Percentiles rank a stretch among this genome's conserved stretches.
phyloP scores from a whole-genome alignment of 2,797 vertebrate species.

The Crossoptilon crossoptilon region DNA sequence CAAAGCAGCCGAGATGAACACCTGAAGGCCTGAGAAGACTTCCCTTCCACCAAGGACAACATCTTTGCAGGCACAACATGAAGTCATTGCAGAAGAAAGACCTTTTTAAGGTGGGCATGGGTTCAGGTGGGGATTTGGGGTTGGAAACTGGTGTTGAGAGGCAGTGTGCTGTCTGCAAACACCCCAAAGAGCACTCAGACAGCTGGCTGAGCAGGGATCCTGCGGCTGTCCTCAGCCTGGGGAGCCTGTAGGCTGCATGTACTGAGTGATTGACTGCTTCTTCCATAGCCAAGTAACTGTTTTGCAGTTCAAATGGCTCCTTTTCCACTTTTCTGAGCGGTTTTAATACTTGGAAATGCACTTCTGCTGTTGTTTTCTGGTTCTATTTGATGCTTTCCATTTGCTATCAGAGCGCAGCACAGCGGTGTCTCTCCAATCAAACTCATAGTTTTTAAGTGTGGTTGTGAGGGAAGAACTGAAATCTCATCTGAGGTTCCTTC shows the following conservation, averaged over 20 bases:
- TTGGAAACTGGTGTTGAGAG: background rate
- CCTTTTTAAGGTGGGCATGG: background rate
- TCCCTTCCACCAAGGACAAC: background rate
- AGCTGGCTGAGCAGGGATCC: too few species aligned
- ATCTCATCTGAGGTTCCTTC: background rate
- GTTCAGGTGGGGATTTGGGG: accelerated
- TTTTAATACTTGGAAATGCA: background rate
- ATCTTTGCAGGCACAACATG: background rate
- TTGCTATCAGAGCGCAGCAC: background rate
- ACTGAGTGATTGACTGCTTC: background rate
- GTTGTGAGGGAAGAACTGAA: conserved; percentile 11
- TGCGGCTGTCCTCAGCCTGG: background rate
- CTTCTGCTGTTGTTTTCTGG: conserved; percentile 34
- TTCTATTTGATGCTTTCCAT: background rate
- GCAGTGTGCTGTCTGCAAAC: background rate
- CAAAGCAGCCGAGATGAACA: accelerated
- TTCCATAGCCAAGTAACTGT: background rate
- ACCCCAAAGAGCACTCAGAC: background rate
- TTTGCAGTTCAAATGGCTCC: background rate
- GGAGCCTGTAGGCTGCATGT: background rate
- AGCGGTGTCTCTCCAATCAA: background rate
- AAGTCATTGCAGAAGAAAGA: background rate
- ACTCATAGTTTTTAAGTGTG: background rate
- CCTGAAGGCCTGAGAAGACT: background rate
- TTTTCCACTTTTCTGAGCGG: background rate